phyloP scores from a whole-genome alignment of 2,113 vertebrate genomes.

The Campylomormyrus tamandua region DNA sequence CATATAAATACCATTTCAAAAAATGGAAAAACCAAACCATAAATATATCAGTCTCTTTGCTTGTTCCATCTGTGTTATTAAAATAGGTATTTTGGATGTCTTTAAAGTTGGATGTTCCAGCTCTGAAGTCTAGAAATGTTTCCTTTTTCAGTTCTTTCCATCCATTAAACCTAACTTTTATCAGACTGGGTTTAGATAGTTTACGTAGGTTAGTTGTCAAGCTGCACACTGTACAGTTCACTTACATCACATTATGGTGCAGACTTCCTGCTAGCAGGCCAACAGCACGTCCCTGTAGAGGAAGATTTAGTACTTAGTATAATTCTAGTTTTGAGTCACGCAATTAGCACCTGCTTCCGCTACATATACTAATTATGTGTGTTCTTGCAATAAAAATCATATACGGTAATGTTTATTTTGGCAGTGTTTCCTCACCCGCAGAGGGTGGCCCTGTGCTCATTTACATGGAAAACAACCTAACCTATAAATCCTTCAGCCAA shows the following conservation, averaged over 20 bases:
- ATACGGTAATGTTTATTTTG: constrained; percentile 67
- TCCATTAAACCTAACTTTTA: neutral
- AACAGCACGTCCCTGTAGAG: constrained; percentile 15
- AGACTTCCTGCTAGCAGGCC: constrained; percentile 3
- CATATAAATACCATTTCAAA: neutral
- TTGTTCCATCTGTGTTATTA: neutral
- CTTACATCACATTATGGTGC: neutral
- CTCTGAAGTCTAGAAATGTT: neutral
- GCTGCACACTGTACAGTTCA: neutral
- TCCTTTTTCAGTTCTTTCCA: neutral
- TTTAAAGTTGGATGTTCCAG: neutral
- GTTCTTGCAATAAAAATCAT: constrained; percentile 35
- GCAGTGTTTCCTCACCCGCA: constrained; percentile 46
- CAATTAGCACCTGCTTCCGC: constrained; percentile 39
- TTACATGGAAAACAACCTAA: constrained; percentile 52
- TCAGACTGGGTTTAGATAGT: neutral
- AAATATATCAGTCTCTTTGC: neutral
- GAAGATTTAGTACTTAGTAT: constrained; percentile 35
- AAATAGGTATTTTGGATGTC: neutral
- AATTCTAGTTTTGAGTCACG: constrained; percentile 27
- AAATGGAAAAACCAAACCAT: neutral
- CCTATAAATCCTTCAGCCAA: constrained; percentile 49
- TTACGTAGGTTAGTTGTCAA: neutral
- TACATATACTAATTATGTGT: constrained; percentile 44
- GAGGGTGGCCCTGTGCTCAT: constrained; percentile 53